Conservation (phyloP, 2,113 vertebrate genomes). For the Gallinago media region DNA sequence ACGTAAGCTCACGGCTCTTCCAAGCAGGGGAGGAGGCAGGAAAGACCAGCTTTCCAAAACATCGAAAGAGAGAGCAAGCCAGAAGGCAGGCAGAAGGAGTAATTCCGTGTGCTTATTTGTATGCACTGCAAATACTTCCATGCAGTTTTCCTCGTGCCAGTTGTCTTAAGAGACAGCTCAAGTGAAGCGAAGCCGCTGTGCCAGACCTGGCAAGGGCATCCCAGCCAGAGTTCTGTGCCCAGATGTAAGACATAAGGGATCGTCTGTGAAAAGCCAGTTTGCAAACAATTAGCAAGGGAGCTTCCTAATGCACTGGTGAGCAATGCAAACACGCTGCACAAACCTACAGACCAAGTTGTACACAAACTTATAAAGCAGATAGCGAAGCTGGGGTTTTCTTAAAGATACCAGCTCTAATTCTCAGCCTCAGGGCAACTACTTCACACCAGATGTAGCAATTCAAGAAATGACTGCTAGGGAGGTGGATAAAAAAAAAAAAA, state of each 20-base stretch:
- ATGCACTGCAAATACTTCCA: background rate
- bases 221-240: background rate
- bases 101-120: background rate
- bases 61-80: background rate
- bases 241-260: background rate
- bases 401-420: background rate
- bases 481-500: background rate
- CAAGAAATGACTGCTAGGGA: background rate
- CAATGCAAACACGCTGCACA: background rate
- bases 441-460: background rate
- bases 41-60: background rate
- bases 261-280: background rate
- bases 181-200: conserved; percentile 25
- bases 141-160: background rate
- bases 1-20: background rate
- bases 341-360: background rate
- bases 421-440: background rate
- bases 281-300: conserved; percentile 7
- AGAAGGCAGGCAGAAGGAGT: background rate
- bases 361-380: background rate
- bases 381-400: background rate
- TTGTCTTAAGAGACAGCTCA: conserved; percentile 13
- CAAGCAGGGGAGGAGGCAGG: background rate
- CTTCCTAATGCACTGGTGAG: background rate
- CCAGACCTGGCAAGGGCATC: conserved; percentile 24